phyloP scores from a whole-genome alignment of 2,888 invertebrate genomes.

The Trichopoda pennipes region DNA sequence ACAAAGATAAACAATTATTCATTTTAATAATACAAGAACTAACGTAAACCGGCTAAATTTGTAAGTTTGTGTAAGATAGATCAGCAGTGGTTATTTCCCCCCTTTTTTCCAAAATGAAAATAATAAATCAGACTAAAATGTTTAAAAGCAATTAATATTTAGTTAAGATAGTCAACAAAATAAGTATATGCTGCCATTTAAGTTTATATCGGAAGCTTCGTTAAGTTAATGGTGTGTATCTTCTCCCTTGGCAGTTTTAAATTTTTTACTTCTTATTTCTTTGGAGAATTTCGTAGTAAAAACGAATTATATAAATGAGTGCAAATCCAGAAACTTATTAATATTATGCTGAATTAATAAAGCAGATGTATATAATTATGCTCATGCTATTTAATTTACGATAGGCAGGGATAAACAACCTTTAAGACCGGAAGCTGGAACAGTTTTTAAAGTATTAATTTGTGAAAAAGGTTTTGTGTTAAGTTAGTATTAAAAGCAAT shows the following conservation, averaged over 20 bases:
- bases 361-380: constrained; percentile 55
- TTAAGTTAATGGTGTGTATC: constrained; percentile 27
- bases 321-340: constrained; percentile 38
- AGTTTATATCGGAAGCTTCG: constrained; percentile 46
- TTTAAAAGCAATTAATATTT: constrained; percentile 59
- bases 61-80: constrained; percentile 27
- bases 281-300: constrained; percentile 43
- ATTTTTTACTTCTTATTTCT: constrained; percentile 30
- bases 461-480: too few relatives aligned
- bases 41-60: constrained; percentile 46
- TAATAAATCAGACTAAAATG: constrained; percentile 55
- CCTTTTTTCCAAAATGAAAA: constrained; percentile 1
- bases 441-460: background rate
- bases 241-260: constrained; percentile 22
- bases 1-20: constrained; percentile 59
- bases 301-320: constrained; percentile 30
- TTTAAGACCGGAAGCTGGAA: background rate
- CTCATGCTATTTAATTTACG: constrained; percentile 3
- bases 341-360: constrained; percentile 52
- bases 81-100: constrained; percentile 25
- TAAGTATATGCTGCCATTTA: constrained; percentile 62
- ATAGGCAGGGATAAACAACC: background rate
- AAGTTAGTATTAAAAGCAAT: too few relatives aligned
- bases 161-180: constrained; percentile 47
- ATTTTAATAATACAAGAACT: background rate